Conservation (phyloP, 2,113 vertebrate species). For the Xiphorhynchus elegans region DNA sequence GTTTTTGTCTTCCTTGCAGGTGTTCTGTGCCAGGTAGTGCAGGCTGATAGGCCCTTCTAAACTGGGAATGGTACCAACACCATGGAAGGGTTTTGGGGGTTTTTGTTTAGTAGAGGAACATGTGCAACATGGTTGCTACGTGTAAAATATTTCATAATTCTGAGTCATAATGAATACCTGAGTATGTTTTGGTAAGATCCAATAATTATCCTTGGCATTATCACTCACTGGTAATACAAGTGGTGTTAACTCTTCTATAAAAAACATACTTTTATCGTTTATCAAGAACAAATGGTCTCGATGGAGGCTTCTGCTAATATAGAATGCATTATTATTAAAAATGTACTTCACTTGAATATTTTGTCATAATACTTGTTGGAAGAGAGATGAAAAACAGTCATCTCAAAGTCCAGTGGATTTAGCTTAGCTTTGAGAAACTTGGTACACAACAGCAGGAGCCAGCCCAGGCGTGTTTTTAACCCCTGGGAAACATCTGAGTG, state of each 20-base stretch:
- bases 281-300: not conserved
- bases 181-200: not conserved
- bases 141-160: not conserved
- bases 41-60: not conserved
- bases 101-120: not conserved
- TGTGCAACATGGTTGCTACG: not conserved
- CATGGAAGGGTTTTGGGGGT: fast-evolving
- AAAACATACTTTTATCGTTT: not conserved
- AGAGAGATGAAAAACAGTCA: not conserved
- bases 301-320: not conserved
- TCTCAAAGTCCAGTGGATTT: not conserved
- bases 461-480: not conserved
- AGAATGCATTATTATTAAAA: not conserved
- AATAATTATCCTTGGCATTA: not conserved
- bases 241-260: not conserved
- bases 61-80: not conserved
- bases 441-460: not conserved
- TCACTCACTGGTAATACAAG: not conserved
- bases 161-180: not conserved
- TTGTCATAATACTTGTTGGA: not conserved
- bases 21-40: not conserved
- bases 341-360: not conserved
- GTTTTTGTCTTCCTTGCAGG: not conserved
- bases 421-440: not conserved
- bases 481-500: not conserved